These are phyloP conservation scores for Lycocerus yunnanus DNA, from an alignment of 2,888 invertebrate genomes.

Conservation along the genomic window DNA sequence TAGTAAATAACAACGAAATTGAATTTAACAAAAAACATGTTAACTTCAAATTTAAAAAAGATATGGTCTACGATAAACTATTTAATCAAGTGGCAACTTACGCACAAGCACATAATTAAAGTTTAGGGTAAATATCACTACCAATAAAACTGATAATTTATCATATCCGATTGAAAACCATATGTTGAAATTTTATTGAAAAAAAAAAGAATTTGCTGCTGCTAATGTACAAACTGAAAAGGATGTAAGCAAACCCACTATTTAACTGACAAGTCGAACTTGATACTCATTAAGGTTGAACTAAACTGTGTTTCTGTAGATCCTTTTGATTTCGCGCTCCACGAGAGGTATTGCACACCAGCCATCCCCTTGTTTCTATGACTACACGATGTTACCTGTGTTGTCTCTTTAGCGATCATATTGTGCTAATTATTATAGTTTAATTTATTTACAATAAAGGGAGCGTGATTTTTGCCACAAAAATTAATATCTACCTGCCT, in stretches of 20 bases:
- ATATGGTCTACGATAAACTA: background rate
- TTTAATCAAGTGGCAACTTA: background rate
- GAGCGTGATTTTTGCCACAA: background rate
- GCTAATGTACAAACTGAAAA: background rate
- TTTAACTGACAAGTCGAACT: constrained; percentile 14
- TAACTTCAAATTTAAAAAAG: background rate
- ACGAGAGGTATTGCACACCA: constrained; percentile 32
- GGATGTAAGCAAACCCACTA: background rate
- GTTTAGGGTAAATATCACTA: background rate
- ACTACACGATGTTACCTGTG: constrained; percentile 37
- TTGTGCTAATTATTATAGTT: background rate
- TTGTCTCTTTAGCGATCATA: constrained; percentile 14
- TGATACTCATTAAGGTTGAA: constrained; percentile 27
- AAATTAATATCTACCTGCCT: background rate
- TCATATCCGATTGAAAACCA: background rate
- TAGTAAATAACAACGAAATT: background rate
- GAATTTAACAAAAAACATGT: background rate
- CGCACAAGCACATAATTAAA: constrained; percentile 6
- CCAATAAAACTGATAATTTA: constrained; percentile 5
- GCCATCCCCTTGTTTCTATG: constrained; percentile 41
- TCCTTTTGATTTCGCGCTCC: constrained; percentile 39
- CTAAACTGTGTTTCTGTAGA: constrained; percentile 28
- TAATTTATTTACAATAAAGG: background rate
- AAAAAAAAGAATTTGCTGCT: background rate
- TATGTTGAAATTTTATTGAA: background rate